These are phyloP conservation scores for Cecidostiba fungosa DNA, from an alignment of 2,888 invertebrate genomes.

Conservation along the genomic window DNA sequence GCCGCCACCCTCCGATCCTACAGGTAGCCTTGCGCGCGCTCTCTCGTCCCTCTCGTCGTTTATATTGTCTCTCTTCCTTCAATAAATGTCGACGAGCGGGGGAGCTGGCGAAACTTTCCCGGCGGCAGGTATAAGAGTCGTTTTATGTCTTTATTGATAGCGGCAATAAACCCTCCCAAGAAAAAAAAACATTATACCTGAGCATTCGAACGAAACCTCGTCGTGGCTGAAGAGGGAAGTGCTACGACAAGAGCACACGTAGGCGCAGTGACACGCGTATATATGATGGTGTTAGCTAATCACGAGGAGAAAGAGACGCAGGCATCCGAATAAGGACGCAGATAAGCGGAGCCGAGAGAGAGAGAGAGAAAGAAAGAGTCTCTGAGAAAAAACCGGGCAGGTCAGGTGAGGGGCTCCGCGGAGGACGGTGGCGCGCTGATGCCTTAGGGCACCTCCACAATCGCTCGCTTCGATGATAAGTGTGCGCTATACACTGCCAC, in stretches of 20 bases:
- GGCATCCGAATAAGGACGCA: conserved; percentile 60
- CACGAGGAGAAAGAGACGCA: conserved; percentile 35
- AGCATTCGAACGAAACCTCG: not conserved
- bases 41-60: not conserved
- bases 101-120: not conserved
- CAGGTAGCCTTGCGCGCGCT: conserved; percentile 11
- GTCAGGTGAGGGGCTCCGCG: conserved; percentile 53
- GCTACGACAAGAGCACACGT: not conserved
- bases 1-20: not conserved
- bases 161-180: not conserved
- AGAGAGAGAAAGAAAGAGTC: conserved; percentile 31
- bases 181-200: not conserved
- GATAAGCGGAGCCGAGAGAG: conserved; percentile 50
- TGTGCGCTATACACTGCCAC: not conserved
- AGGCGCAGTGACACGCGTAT: not conserved
- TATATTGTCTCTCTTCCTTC: not conserved
- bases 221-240: not conserved
- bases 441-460: conserved; percentile 7
- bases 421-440: not conserved
- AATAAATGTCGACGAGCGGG: not conserved
- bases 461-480: conserved; percentile 2
- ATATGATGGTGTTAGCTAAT: not conserved
- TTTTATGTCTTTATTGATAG: not conserved
- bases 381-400: conserved; percentile 40
- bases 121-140: not conserved